These are phyloP conservation scores for Enteromius argenteus DNA, from an alignment of 2,797 vertebrate species.

Conservation along the genomic window DNA sequence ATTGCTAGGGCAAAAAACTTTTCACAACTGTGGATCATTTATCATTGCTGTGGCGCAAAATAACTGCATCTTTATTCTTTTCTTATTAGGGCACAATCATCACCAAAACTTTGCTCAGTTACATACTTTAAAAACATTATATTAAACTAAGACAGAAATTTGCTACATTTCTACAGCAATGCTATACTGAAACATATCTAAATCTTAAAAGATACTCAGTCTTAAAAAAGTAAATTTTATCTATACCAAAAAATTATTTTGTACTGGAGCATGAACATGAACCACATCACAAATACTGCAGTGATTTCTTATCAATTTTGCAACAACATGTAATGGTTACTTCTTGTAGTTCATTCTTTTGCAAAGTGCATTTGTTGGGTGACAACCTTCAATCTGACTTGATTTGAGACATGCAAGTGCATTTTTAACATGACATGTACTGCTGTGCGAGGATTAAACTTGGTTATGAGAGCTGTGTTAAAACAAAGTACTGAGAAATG, in stretches of 20 bases:
- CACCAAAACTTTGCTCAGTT: background rate
- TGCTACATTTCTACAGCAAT: background rate
- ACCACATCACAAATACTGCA: background rate
- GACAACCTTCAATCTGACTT: background rate
- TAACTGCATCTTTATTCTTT: background rate
- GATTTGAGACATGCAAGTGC: background rate
- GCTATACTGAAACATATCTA: background rate
- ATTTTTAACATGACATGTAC: background rate
- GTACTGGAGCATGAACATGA: background rate
- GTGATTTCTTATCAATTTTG: background rate
- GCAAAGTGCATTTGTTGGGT: background rate
- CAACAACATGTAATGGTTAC: background rate
- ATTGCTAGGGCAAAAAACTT: background rate
- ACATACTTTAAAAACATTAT: no score
- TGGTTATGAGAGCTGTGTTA: background rate
- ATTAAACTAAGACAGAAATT: background rate
- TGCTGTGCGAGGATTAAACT: background rate
- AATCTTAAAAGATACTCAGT: background rate
- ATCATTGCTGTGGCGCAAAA: background rate
- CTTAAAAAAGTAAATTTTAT: background rate
- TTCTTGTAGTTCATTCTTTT: no score
- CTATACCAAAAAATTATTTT: background rate
- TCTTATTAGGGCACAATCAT: background rate
- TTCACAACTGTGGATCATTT: background rate
- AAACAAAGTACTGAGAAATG: background rate